phyloP scores from a whole-genome alignment of 1,140 invertebrate genomes.

The Drosophila nigrodunni region DNA sequence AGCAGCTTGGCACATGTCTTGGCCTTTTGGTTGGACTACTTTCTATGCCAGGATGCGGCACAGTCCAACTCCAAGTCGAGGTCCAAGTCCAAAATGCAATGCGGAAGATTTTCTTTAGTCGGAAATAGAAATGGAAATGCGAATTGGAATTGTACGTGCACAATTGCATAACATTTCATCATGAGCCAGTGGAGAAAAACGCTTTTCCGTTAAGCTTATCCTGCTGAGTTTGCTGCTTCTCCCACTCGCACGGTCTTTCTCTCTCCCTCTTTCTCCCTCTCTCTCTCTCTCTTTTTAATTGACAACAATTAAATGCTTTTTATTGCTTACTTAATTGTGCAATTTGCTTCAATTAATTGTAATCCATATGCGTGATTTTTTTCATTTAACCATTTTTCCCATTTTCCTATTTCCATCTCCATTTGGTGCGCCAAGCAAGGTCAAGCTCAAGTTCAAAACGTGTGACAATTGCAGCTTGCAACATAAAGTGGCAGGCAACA shows the following conservation, averaged over 20 bases:
- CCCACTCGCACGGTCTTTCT: neutral
- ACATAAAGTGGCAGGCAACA: conserved; percentile 8
- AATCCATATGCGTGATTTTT: neutral
- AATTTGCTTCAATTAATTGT: conserved; percentile 11
- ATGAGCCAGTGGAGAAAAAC: conserved; percentile 49
- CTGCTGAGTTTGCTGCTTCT: conserved; percentile 28
- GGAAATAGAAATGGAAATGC: conserved; percentile 37
- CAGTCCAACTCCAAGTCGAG: neutral
- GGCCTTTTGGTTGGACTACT: conserved; percentile 75
- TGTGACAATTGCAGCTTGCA: conserved; percentile 49
- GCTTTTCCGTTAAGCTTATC: conserved; percentile 52
- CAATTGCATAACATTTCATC: conserved; percentile 78
- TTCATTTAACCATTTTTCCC: neutral
- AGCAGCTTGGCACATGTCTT: conserved; percentile 29
- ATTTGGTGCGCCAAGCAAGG: conserved; percentile 50
- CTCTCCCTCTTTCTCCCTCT: neutral
- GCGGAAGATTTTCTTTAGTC: conserved; percentile 59
- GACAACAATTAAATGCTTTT: conserved; percentile 46
- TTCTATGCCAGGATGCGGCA: conserved; percentile 77
- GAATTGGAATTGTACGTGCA: conserved; percentile 25
- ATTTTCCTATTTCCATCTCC: neutral
- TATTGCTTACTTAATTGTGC: conserved; percentile 1
- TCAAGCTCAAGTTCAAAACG: conserved; percentile 81
- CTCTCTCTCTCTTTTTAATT: conserved; percentile 19
- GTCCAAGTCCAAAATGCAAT: conserved; percentile 37